Evolutionary conservation across 1,140 invertebrate species (phyloP), one percentile per base, ranked within the genome.

Genomic region (Harpegnathos saltator): DNA sequence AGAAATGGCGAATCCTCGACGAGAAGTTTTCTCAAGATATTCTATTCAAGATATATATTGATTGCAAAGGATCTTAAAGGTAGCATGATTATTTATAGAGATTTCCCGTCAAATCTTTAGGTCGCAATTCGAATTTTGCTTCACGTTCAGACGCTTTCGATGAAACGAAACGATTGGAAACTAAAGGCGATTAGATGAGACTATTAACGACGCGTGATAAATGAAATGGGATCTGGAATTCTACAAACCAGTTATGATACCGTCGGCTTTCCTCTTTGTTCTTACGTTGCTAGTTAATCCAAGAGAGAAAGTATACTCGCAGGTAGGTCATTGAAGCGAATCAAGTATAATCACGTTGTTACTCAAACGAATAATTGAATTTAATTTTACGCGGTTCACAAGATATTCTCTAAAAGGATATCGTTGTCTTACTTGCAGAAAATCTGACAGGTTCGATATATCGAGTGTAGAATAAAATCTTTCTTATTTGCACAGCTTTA

Each of bases 21-120:
- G 71, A 84, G 86, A 86, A 87, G 86, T 87, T 84, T 56, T 88
- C 86, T 88, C 85, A 88, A 88, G 86, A 83, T 85, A 11, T n/a
- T n/a, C 38, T 44, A 44, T 44, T 44, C 9, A 44, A 44, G n/a
- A n/a, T n/a, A n/a, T 77, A 26, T 38, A 24, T 24, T 9, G 17
- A 54, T 63, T 63, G n/a, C n/a, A 65, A 33, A 63, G 50, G 19
- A 4, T 19, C 19, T 19, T 22, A 44, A 22, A 65, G 24, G 44
- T 9, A n/a, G 9, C 9, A 19, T 44, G 19, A 65, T 78, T 12
- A 56, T 66, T 68, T 15, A 77, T 66, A 5, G 12, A 33, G 33
- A 68, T 58, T 19, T 59, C 44, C 15, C 14, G 38, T 33, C 15
- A 15, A 58, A 48, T 52, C 48, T 29, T 19, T 38, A 19, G 29